Percentiles rank a stretch among this genome's conserved stretches.
These are phyloP conservation scores for Plecturocebus donacophilus DNA, from an alignment of 2,113 vertebrate species.

Conservation along the genomic window DNA sequence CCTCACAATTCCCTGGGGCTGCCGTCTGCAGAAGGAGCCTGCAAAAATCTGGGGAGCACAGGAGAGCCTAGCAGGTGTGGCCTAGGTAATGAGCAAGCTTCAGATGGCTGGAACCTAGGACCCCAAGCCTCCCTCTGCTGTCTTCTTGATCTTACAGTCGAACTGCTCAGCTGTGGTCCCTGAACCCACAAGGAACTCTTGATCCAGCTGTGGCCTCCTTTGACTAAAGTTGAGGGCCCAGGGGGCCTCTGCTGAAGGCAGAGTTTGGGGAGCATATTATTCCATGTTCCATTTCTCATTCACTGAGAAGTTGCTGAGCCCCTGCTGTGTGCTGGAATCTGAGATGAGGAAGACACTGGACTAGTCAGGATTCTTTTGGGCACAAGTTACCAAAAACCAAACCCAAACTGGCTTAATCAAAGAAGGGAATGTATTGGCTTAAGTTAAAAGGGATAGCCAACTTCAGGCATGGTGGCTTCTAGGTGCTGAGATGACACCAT, in stretches of 20 bases:
- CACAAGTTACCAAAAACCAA: not conserved
- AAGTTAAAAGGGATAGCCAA: not conserved
- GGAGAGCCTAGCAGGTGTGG: not conserved
- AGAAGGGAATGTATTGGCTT: not conserved
- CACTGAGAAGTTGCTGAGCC: not conserved
- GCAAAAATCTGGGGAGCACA: not conserved
- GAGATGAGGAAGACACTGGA: not conserved
- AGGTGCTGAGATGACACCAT: not conserved
- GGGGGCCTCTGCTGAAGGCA: not conserved
- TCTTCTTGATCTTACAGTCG: not conserved
- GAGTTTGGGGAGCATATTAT: not conserved
- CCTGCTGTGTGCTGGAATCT: not conserved
- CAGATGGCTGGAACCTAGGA: not conserved
- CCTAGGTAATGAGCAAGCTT: not conserved
- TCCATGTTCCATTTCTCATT: not conserved
- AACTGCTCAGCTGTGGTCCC: not conserved
- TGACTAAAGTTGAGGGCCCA: not conserved
- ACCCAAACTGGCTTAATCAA: not conserved
- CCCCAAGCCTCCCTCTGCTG: not conserved
- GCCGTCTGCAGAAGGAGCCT: not conserved
- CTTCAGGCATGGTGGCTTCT: not conserved
- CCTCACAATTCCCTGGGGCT: not conserved
- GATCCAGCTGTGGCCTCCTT: not conserved
- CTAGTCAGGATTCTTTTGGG: not conserved
- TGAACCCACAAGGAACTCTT: not conserved